Base-by-base conservation (phyloP, 2,113 vertebrate genomes). In the Glaucomys volans region DNA sequence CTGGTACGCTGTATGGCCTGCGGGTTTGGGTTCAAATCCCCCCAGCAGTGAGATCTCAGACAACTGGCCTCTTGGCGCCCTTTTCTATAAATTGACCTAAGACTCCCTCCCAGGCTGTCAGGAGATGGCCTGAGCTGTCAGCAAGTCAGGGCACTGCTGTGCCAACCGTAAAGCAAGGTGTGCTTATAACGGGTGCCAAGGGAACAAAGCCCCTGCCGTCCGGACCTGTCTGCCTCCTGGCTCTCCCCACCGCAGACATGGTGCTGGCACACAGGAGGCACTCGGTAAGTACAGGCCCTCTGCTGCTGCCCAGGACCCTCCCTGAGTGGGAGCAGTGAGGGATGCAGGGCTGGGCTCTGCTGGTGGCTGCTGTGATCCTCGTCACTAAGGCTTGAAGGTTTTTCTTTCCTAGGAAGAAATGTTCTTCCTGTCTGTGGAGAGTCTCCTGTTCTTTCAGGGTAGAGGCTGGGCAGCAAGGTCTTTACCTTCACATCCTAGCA, bases 1-100 rank as follows among this genome's bases (percentile, higher is more conserved):
- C 47, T 5, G 20, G 20, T 79, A 26, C 18, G 0, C n/a, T 3
- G 0, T 8, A 35, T 37, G 20, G 4, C 59, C 80, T 8, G 14
- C 24, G 2, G 69, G 54, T 18, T 22, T 42, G 57, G 42, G 32
- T 71, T 90, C 71, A 24, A 40, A 35, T 66, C 8, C 40, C 57
- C 10, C 22, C 47, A 24, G 44, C 4, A 13, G 28, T 26, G 71
- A 4, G 8, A 54, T 67, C 22, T 37, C 50, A 35, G 77, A n/a
- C 42, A 62, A 28, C 47, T 42, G 20, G n/a, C 62, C 24, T 44
- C 9, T 85, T 12, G 32, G 47, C 35, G 42, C n/a, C 37, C 44
- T 67, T 59, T 82, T 79, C 50, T 52, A 44, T 32, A 72, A 62
- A 64, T 11, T 22, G 42, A 4, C 5, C 1, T 7, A 13, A 81